A percentile compares a stretch with the other conserved stretches of the same genome.
These are phyloP conservation scores for Drosophila insularis DNA, from an alignment of 1,140 invertebrate species.

Conservation along the genomic window DNA sequence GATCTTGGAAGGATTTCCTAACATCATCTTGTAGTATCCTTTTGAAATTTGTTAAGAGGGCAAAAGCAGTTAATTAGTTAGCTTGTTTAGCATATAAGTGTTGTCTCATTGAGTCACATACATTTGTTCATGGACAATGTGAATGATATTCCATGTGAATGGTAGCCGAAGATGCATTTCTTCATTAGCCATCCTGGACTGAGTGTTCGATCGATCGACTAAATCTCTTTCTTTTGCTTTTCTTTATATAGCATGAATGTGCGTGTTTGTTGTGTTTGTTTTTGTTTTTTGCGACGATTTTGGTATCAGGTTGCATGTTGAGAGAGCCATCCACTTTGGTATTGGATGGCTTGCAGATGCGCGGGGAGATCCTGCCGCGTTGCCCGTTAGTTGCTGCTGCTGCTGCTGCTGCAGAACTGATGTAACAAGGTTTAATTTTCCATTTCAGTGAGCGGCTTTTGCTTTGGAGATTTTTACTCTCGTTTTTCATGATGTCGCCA, in stretches of 20 bases:
- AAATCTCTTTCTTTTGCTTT: constrained; percentile 20
- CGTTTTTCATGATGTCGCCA: constrained; percentile 75
- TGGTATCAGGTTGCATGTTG: constrained; percentile 71
- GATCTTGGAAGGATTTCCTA: too few species aligned
- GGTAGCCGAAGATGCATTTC: constrained; percentile 16
- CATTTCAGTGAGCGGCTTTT: constrained; percentile 77
- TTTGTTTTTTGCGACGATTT: constrained; percentile 66
- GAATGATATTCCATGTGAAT: constrained; percentile 27
- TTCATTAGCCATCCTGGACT: constrained; percentile 18
- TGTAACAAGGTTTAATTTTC: constrained; percentile 82
- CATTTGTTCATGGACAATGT: not conserved
- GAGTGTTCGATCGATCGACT: not conserved
- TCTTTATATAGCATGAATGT: constrained; percentile 29
- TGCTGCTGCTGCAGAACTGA: constrained; percentile 67
- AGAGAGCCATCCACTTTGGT: constrained; percentile 40
- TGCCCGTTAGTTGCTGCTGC: constrained; percentile 43
- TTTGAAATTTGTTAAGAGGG: too few species aligned
- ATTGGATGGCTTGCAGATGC: constrained; percentile 27
- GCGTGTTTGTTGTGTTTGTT: constrained; percentile 36
- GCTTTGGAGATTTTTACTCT: constrained; percentile 78
- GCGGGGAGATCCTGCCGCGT: constrained; percentile 62
- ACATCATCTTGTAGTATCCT: too few species aligned
- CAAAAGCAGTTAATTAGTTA: too few species aligned
- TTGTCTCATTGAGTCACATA: too few species aligned
- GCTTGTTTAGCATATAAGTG: too few species aligned